These are phyloP conservation scores for Nebria salina DNA, from an alignment of 2,888 invertebrate genomes.

Conservation along the genomic window DNA sequence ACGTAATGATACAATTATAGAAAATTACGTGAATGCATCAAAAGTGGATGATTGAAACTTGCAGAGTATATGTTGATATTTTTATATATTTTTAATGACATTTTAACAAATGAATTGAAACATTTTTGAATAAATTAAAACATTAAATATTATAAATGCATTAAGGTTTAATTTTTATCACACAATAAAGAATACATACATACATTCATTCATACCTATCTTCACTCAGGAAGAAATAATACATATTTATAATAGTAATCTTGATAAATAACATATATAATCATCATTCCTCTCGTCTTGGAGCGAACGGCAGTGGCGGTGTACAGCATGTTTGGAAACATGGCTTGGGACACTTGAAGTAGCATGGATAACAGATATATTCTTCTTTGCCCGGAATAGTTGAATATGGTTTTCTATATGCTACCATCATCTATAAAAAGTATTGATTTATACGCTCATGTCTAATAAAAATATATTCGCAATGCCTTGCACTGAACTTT, in stretches of 20 bases:
- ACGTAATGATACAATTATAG: neutral
- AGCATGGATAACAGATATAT: constrained; percentile 57
- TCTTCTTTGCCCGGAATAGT: constrained; percentile 55
- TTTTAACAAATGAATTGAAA: too few relatives aligned
- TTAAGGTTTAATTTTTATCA: neutral
- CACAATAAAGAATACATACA: neutral
- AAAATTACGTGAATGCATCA: neutral
- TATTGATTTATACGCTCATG: neutral
- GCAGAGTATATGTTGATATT: too few relatives aligned
- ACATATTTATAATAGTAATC: neutral
- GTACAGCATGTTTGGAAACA: constrained; percentile 21
- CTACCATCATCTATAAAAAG: constrained; percentile 67
- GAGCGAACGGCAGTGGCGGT: constrained; percentile 25
- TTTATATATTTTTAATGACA: too few relatives aligned
- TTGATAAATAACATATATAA: neutral
- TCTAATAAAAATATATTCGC: too few relatives aligned
- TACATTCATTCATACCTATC: neutral
- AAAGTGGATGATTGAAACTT: neutral
- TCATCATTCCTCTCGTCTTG: constrained; percentile 4
- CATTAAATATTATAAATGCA: neutral
- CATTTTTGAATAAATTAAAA: too few relatives aligned
- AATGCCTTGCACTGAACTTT: too few relatives aligned
- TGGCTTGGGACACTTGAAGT: constrained; percentile 48
- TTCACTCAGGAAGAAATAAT: neutral
- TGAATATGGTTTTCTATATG: constrained; percentile 61